Conservation (phyloP, 1,140 invertebrate species). For the Pseudomyrmex gracilis region DNA sequence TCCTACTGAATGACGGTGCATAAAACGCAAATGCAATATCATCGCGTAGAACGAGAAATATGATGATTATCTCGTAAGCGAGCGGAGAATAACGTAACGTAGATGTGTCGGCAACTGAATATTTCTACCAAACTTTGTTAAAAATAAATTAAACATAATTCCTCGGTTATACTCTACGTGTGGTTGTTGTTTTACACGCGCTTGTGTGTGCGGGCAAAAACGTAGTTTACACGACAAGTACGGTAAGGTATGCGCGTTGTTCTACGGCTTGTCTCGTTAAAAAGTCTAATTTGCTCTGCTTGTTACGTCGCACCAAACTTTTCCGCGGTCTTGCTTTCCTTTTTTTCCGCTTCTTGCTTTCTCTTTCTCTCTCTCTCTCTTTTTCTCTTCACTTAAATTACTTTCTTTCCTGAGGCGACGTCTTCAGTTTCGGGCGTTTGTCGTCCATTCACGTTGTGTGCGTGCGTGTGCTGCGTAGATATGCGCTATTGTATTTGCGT, state of each 20-base stretch:
- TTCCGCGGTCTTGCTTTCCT: background rate
- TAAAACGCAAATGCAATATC: background rate
- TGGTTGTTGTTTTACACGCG: background rate
- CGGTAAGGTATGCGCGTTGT: no score
- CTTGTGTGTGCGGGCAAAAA: background rate
- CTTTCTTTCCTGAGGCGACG: background rate
- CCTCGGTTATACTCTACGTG: conserved; percentile 2
- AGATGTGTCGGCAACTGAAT: background rate
- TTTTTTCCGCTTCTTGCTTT: background rate
- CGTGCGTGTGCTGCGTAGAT: background rate
- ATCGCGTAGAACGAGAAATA: conserved; percentile 15
- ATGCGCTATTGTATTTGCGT: background rate
- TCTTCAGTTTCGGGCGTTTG: conserved; percentile 22
- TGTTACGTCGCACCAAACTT: conserved; percentile 13
- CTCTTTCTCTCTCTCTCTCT: background rate
- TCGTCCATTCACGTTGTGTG: no score
- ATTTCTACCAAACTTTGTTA: background rate
- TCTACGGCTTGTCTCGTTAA: conserved; percentile 4
- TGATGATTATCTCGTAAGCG: conserved; percentile 30
- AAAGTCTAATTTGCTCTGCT: conserved; percentile 26
- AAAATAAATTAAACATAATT: conserved; percentile 42
- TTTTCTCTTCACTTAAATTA: conserved; percentile 8
- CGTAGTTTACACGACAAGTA: background rate
- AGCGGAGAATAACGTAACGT: background rate
- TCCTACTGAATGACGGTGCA: background rate